Base-by-base conservation (phyloP, 2,797 vertebrate species). In the Chelon labrosus region DNA sequence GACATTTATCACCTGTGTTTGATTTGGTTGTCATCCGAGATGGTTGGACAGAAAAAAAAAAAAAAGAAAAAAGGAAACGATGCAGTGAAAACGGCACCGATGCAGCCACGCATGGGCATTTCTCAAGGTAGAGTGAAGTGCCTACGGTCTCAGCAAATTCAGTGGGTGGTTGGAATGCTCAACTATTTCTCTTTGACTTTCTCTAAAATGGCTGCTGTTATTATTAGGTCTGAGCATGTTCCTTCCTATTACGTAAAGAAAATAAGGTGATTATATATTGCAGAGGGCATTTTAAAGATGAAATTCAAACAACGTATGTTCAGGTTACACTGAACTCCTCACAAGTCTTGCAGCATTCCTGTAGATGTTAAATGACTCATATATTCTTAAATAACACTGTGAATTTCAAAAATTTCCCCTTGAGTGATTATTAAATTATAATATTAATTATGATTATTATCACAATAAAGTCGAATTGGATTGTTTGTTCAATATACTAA, bases 1-100 rank as follows among this genome's bases (percentile, higher is more conserved):
- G 87, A 87, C 84, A 74, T 90, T 89, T 77, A 90, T 92, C 89
- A 90, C 87, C 90, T 86, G 83, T 79, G 82, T 90, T 89, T 91
- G 82, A 90, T 88, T 90, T 75, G 78, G 70, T 76, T 77, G 83
- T 88, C 86, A 82, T 70, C 71, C 52, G 82, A 80, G 82, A 90
- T 38, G 37, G 47, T 78, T 68, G 35, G 42, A 44, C 16, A 50
- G 44, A 38, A 22, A 17, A 14, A 22, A 25, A 22, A 17, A 17
- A 35, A 27, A 53, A 17, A 35, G 20, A 53, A 66, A 49, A 54
- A n/a, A 58, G 6, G 60, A 67, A 46, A 54, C 22, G 17, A 73
- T 35, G 73, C 67, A 54, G 62, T 42, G 42, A 64, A 83, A 73
- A 59, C 42, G 31, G 54, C 65, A 54, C 72, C 51, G 67, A 79